Percentiles rank a stretch among this genome's conserved stretches.
Evolutionary conservation across 2,113 vertebrate species (phyloP).

Genomic region (Pipra filicauda): DNA sequence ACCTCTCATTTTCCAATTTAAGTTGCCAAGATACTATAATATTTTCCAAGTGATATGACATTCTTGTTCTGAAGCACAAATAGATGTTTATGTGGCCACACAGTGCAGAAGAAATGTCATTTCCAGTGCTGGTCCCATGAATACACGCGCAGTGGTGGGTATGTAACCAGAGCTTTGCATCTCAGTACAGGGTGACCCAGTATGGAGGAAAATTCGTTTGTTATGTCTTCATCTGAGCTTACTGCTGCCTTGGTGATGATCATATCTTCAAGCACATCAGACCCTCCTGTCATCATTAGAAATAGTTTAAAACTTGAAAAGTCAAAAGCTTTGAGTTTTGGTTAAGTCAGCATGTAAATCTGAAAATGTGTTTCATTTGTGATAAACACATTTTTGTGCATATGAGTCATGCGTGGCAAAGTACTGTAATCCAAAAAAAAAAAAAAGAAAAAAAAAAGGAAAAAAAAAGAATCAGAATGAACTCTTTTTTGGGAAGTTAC

Average conservation of each 20-base stretch:
- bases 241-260: neutral
- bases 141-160: neutral
- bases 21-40: neutral
- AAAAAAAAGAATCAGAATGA: neutral
- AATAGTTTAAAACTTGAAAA: slow-evolving; percentile 10
- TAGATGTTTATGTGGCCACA: neutral
- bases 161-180: neutral
- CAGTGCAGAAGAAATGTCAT: neutral
- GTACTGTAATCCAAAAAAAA: neutral
- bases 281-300: neutral
- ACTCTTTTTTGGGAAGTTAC: neutral
- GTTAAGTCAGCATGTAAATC: slow-evolving; percentile 1
- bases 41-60: neutral
- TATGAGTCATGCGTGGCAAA: neutral
- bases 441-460: too few species aligned
- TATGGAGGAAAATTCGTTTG: neutral
- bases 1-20: neutral
- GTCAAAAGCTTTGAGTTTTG: neutral
- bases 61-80: neutral
- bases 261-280: neutral
- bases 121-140: neutral
- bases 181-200: neutral
- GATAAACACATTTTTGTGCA: neutral
- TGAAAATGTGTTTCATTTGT: slow-evolving; percentile 14
- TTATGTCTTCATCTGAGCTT: neutral